Percentiles rank a stretch among this genome's conserved stretches.
Conservation (phyloP, 2,888 invertebrate species). For the Lucinisca nassula region DNA sequence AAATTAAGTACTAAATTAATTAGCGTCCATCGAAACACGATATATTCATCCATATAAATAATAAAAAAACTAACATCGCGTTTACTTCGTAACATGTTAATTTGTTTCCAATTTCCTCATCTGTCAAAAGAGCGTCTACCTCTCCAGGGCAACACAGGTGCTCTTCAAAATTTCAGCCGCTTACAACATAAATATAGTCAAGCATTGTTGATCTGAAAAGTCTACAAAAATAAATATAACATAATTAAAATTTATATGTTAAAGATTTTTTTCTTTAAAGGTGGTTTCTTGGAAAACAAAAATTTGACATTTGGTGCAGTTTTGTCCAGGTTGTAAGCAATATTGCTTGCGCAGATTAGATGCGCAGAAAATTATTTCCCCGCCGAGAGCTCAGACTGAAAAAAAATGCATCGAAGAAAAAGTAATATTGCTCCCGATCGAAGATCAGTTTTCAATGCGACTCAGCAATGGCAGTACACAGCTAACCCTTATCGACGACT, state of each 20-base stretch:
- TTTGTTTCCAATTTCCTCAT: background rate
- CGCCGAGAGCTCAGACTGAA: slow-evolving; percentile 66
- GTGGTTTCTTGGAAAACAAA: background rate
- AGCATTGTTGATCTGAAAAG: too few relatives aligned
- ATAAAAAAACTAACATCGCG: too few relatives aligned
- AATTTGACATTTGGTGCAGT: background rate
- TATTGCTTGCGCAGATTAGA: slow-evolving; percentile 59
- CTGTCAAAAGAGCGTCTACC: slow-evolving; percentile 26
- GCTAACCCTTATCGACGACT: slow-evolving; percentile 78
- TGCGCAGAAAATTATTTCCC: slow-evolving; percentile 79
- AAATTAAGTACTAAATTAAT: too few relatives aligned
- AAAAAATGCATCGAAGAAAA: slow-evolving; percentile 73
- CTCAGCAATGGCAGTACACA: slow-evolving; percentile 81
- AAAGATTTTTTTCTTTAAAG: too few relatives aligned
- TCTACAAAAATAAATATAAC: too few relatives aligned
- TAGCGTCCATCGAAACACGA: too few relatives aligned
- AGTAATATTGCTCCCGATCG: slow-evolving; percentile 67
- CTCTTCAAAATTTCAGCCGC: slow-evolving; percentile 35
- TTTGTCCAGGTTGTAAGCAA: slow-evolving; percentile 46
- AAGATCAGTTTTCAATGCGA: slow-evolving; percentile 76
- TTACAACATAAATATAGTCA: background rate
- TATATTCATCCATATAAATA: too few relatives aligned
- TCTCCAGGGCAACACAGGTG: slow-evolving; percentile 66
- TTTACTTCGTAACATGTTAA: too few relatives aligned
- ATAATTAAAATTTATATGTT: too few relatives aligned